Evolutionary conservation across 2,888 invertebrate species (phyloP).

Genomic region (Spilarctia lutea): DNA sequence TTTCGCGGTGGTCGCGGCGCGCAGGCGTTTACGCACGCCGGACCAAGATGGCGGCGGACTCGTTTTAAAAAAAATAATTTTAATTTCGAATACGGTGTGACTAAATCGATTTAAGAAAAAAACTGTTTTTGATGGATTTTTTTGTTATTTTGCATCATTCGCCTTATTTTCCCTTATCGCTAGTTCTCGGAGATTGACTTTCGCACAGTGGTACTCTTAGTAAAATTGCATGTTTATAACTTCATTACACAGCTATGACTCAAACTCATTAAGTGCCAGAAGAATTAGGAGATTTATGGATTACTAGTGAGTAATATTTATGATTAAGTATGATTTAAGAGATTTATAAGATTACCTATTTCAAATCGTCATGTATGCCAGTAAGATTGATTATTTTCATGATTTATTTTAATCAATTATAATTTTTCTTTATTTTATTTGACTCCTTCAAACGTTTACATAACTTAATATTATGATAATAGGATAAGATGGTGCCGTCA

Average conservation of each 20-base stretch:
- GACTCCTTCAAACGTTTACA: slow-evolving; percentile 21
- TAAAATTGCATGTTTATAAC: slow-evolving; percentile 70
- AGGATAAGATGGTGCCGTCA: not conserved
- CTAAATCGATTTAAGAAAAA: slow-evolving; percentile 61
- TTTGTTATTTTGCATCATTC: slow-evolving; percentile 55
- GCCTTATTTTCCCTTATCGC: slow-evolving; percentile 62
- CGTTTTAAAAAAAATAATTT: slow-evolving; percentile 67
- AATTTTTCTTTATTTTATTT: not conserved
- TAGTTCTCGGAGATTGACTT: slow-evolving; percentile 67
- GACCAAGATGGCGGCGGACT: slow-evolving; percentile 79
- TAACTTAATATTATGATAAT: slow-evolving; percentile 4
- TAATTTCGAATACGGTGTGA: slow-evolving; percentile 63
- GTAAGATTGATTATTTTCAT: slow-evolving; percentile 39
- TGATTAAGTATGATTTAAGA: slow-evolving; percentile 37
- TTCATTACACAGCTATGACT: slow-evolving; percentile 71
- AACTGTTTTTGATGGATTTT: slow-evolving; percentile 63
- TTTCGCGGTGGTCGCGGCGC: slow-evolving; percentile 85
- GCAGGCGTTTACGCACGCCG: slow-evolving; percentile 84
- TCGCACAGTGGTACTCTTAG: slow-evolving; percentile 65
- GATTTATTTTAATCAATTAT: slow-evolving; percentile 24
- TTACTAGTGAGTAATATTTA: slow-evolving; percentile 74
- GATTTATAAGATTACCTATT: slow-evolving; percentile 13
- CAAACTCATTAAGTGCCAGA: slow-evolving; percentile 70
- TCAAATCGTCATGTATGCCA: slow-evolving; percentile 31
- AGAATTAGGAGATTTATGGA: slow-evolving; percentile 73